Base-by-base conservation (phyloP, 1,140 invertebrate genomes). In the Pseudomyrmex gracilis region DNA sequence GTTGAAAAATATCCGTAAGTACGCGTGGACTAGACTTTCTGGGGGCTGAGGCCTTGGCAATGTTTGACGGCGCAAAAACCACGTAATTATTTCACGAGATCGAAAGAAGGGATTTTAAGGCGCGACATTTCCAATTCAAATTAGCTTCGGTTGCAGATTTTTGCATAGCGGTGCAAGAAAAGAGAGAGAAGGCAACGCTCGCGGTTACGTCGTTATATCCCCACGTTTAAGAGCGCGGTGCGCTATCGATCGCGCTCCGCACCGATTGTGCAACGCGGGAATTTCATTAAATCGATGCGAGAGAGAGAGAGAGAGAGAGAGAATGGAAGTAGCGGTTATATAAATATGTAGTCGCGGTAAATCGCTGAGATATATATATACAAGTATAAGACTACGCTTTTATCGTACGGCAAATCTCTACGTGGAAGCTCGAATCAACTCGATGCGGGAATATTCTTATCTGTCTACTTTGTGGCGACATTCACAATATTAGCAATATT, bases 251-350 rank as follows among this genome's bases (percentile, higher is more conserved):
- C 76, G 51, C 20, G 51, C 15, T 20, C 17, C 22, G 49, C 63
- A 49, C 43, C 63, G 74, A 78, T 78, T 78, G 74, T 78, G n/a
- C 64, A 70, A 78, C 34, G 64, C 34, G 43, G 53, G 43, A 71
- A 80, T 80, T 80, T 80, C 66, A 80, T 80, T 80, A 80, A 80
- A 80, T 70, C 76, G 66, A 80, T 71, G 45, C 4, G 34, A 55
- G 43, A 58, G 24, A 7, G 5, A 34, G 34, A 34, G 5, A 7
- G 34, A 34, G 34, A 34, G 34, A 34, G 34, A 34, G 34, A 34
- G 34, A 0, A 34, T n/a, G 34, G 34, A 34, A 71, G 53, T 43
- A 58, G 55, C 17, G 22, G 76, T 71, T 71, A 80, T 34, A 34
- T 80, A 80, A 80, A 80, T 80, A 80, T 80, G 55, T 80, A 60